Conservation (phyloP, 2,888 invertebrate genomes). For the Thyatira batis region DNA sequence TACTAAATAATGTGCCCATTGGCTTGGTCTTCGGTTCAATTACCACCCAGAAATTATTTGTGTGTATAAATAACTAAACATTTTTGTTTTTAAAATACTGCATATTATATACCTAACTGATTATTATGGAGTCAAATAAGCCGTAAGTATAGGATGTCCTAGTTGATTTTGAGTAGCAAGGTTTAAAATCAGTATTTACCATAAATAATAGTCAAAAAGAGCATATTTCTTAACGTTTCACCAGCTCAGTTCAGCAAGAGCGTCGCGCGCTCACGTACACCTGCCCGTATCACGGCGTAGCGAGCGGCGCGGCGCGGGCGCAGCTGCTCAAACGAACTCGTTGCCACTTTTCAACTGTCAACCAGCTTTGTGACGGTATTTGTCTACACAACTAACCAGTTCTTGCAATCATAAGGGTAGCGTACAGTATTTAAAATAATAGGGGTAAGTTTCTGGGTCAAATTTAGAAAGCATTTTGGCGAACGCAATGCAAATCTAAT, state of each 20-base stretch:
- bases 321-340: slow-evolving; percentile 53
- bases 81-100: too few relatives aligned
- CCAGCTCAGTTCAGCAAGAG: slow-evolving; percentile 8
- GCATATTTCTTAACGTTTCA: slow-evolving; percentile 26
- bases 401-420: background rate
- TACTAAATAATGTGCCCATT: too few relatives aligned
- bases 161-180: too few relatives aligned
- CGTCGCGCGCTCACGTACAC: slow-evolving; percentile 41
- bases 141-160: too few relatives aligned
- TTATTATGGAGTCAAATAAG: too few relatives aligned
- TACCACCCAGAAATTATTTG: too few relatives aligned
- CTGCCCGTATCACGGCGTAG: slow-evolving; percentile 58
- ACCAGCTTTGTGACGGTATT: slow-evolving; percentile 25
- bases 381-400: slow-evolving; percentile 1
- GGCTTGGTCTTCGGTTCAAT: too few relatives aligned
- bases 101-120: too few relatives aligned
- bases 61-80: too few relatives aligned
- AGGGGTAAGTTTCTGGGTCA: background rate
- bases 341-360: slow-evolving; percentile 48
- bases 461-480: too few relatives aligned
- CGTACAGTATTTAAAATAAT: background rate
- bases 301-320: slow-evolving; percentile 38
- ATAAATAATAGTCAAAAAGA: slow-evolving; percentile 31
- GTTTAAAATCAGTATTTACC: background rate
- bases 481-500: too few relatives aligned